phyloP scores from a whole-genome alignment of 2,888 invertebrate species.

The Pollenia griseotomentosa region DNA sequence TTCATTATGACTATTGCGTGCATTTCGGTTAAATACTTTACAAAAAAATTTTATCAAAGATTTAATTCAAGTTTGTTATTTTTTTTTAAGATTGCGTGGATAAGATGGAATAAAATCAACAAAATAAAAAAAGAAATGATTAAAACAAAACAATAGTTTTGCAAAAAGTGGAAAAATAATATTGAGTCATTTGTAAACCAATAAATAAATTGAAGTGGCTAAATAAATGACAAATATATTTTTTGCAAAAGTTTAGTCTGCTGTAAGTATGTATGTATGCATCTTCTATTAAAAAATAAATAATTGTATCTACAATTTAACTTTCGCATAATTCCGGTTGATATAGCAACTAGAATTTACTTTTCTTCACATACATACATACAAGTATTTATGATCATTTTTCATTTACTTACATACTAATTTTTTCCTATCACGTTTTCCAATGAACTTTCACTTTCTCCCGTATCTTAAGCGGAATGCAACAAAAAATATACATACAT shows the following conservation, averaged over 20 bases:
- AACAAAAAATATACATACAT: slow-evolving; percentile 8
- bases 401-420: slow-evolving; percentile 27
- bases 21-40: slow-evolving; percentile 53
- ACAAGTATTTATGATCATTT: neutral
- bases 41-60: slow-evolving; percentile 46
- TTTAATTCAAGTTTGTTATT: slow-evolving; percentile 29
- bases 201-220: neutral
- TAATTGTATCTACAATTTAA: neutral
- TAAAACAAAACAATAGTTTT: slow-evolving; percentile 19
- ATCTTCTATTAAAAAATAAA: too few relatives aligned
- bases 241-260: too few relatives aligned
- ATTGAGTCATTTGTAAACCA: slow-evolving; percentile 11
- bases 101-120: slow-evolving; percentile 5
- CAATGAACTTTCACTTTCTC: slow-evolving; percentile 71
- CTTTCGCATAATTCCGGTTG: slow-evolving; percentile 29
- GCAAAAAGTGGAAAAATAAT: neutral
- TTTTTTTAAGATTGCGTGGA: slow-evolving; percentile 50
- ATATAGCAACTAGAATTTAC: slow-evolving; percentile 8
- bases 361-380: neutral
- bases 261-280: too few relatives aligned
- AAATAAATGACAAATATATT: too few relatives aligned
- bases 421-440: slow-evolving; percentile 50
- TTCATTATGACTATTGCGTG: slow-evolving; percentile 55
- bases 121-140: slow-evolving; percentile 12
- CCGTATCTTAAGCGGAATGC: slow-evolving; percentile 40